phyloP scores from a whole-genome alignment of 2,888 invertebrate species.

The Drosophila imparisetae region DNA sequence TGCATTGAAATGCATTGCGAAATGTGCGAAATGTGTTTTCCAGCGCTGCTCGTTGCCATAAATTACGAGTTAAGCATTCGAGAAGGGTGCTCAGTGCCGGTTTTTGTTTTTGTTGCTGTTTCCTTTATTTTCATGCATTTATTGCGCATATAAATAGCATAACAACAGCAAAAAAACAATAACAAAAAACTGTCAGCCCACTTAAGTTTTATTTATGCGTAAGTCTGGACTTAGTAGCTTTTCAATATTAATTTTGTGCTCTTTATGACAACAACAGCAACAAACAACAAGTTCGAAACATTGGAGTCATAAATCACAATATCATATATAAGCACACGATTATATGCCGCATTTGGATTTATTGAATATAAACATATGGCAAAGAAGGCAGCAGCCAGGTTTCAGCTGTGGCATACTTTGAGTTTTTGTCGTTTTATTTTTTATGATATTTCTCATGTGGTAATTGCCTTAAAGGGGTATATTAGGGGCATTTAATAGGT shows the following conservation, averaged over 20 bases:
- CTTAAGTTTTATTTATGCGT: constrained; percentile 75
- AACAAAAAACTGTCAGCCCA: constrained; percentile 58
- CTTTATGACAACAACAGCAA: constrained; percentile 46
- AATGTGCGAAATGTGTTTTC: constrained; percentile 58
- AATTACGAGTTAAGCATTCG: constrained; percentile 63
- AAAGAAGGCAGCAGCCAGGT: constrained; percentile 33
- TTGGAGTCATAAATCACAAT: constrained; percentile 67
- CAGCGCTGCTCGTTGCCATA: constrained; percentile 58
- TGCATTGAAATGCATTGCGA: constrained; percentile 72
- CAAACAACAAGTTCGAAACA: constrained; percentile 24
- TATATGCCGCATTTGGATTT: constrained; percentile 68
- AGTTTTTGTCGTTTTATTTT: constrained; percentile 18
- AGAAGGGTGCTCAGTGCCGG: constrained; percentile 49
- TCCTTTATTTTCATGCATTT: constrained; percentile 21
- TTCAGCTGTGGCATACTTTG: constrained; percentile 38
- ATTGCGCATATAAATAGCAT: constrained; percentile 59
- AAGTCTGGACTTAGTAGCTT: constrained; percentile 76
- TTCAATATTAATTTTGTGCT: constrained; percentile 76
- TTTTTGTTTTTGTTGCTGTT: constrained; percentile 23
- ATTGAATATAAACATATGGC: constrained; percentile 52
- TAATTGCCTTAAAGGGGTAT: constrained; percentile 27
- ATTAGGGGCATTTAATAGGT: constrained; percentile 23
- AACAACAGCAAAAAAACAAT: constrained; percentile 15
- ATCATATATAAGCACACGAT: constrained; percentile 73
- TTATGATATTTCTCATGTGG: constrained; percentile 27